Evolutionary conservation across 2,888 invertebrate species (phyloP), one percentile per base, ranked within the genome.

Genomic region (Apotomis betuletana): DNA sequence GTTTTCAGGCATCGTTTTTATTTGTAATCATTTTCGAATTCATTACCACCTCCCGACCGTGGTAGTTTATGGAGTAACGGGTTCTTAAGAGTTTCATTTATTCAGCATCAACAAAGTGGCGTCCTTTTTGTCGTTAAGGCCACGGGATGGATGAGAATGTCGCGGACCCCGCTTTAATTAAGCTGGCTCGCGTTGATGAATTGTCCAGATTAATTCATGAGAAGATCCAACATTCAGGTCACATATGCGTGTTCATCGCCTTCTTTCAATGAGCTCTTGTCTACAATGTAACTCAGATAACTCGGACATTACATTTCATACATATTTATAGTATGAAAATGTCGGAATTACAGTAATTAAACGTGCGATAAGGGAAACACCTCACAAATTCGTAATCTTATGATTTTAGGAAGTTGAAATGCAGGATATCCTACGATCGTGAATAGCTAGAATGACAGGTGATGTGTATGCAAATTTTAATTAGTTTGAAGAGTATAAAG

Each of bases 181-280:
- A 76, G 80, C 76, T 77, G 76, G 76, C 78, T 77, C 76, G 83
- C 82, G 86, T 87, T 90, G 88, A 90, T 90, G 88, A 88, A 88
- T 88, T 85, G 84, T 84, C 83, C 86, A 90, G 88, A 89, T 89
- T 89, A 88, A 85, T 84, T 81, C 80, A 78, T 79, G 90, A 85
- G 67, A 15, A 46, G 90, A 88, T 87, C 84, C 81, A 83, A 90
- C 87, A 92, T 88, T 83, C 88, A 89, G 91, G 91, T 85, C 92
- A 87, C 89, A 89, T 84, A 81, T 90, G 90, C 83, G 84, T 80
- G 80, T 76, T 78, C 82, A 81, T 65, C 73, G 77, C 86, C 83
- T 81, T 86, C 87, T 81, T 86, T 90, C 87, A 87, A 87, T 90
- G 87, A 87, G 84, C 79, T 85, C 85, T 84, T 83, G 84, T 84